These are phyloP conservation scores for Drosophila sp. DNA, from an alignment of 1,140 invertebrate genomes.

Conservation along the genomic window DNA sequence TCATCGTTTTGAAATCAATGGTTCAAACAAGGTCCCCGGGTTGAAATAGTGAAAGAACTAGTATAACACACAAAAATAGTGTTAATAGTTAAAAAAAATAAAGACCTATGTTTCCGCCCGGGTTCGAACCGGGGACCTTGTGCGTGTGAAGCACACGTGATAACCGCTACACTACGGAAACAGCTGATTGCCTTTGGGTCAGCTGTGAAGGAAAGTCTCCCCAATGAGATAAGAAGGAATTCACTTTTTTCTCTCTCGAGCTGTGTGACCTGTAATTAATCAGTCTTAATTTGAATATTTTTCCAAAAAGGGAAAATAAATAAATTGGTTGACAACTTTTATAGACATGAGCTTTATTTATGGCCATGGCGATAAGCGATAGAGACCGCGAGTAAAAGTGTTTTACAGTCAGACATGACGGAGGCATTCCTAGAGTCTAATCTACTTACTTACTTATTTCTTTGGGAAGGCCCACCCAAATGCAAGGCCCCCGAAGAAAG, in stretches of 20 bases:
- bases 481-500: background rate
- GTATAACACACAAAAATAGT: no score
- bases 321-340: conserved; percentile 39
- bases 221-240: conserved; percentile 9
- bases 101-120: conserved; percentile 84
- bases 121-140: conserved; percentile 87
- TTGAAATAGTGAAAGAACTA: no score
- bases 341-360: conserved; percentile 65
- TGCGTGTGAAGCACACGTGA: conserved; percentile 87
- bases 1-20: no score
- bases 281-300: conserved; percentile 68
- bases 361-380: conserved; percentile 56
- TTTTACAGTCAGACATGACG: conserved; percentile 25
- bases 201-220: conserved; percentile 26
- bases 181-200: conserved; percentile 21
- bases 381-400: conserved; percentile 67
- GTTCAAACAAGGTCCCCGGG: no score
- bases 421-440: background rate
- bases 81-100: no score
- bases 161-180: conserved; percentile 84
- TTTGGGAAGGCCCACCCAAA: background rate
- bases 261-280: conserved; percentile 48
- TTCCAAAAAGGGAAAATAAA: conserved; percentile 47
- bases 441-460: background rate
- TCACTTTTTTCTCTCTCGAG: background rate